Conservation (phyloP, 2,888 invertebrate genomes). For the Chymomyza caudatula region DNA sequence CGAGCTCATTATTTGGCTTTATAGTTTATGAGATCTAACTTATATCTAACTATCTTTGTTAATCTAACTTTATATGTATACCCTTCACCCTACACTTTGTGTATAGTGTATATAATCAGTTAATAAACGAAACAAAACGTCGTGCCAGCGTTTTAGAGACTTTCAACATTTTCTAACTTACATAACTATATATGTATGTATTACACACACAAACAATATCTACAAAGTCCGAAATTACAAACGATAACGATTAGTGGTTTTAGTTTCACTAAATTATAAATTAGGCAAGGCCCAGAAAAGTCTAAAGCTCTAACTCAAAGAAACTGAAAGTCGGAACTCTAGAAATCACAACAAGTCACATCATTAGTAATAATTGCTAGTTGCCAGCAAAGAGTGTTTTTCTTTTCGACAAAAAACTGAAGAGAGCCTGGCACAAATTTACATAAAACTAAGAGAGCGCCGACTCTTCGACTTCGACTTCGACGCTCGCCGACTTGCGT, state of each 20-base stretch:
- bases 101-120: too few species aligned
- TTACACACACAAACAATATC: background rate
- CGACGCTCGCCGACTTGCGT: constrained; percentile 7
- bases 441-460: constrained; percentile 44
- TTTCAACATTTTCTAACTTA: too few species aligned
- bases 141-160: too few species aligned
- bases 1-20: too few species aligned
- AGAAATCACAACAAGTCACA: background rate
- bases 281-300: background rate
- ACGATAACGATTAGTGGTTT: background rate
- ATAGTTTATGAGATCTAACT: too few species aligned
- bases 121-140: too few species aligned
- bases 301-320: background rate
- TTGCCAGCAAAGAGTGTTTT: background rate
- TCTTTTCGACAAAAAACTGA: background rate
- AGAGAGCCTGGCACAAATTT: constrained; percentile 5
- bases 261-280: background rate
- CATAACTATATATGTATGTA: too few species aligned
- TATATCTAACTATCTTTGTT: too few species aligned
- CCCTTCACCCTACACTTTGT: too few species aligned
- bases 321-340: background rate
- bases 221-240: background rate
- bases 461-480: constrained; percentile 35
- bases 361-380: constrained; percentile 24
- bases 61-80: too few species aligned